Base-by-base conservation (phyloP, 2,888 invertebrate genomes). In the Mimumesa dahlbomi region DNA sequence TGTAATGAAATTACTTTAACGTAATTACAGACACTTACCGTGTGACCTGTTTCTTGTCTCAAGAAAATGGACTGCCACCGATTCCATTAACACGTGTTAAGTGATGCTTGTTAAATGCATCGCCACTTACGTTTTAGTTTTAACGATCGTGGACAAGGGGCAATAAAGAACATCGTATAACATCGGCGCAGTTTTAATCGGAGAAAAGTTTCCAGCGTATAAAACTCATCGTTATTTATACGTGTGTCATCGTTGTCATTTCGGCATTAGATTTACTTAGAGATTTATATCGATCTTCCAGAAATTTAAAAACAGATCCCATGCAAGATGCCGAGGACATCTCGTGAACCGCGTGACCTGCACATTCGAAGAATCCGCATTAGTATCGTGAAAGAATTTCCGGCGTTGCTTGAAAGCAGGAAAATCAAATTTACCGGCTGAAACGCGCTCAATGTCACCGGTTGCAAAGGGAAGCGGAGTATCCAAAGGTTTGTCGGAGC, bases 251-350 rank as follows among this genome's bases (percentile, higher is more conserved):
- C n/a, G n/a, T n/a, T n/a, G n/a, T n/a, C n/a, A n/a, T n/a, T n/a
- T n/a, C n/a, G n/a, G n/a, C n/a, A n/a, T n/a, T n/a, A n/a, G n/a
- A n/a, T n/a, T n/a, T n/a, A n/a, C n/a, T n/a, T n/a, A n/a, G n/a
- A 38, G 59, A 63, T 16, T 66, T 79, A 71, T 81, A 83, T 46
- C 73, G 82, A 18, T 81, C 71, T 38, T 92, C 92, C 54, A 94
- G 89, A 81, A 91, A 94, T 77, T 91, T 91, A 82, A 94, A 94
- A 18, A 94, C 92, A 0, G 94, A 94, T 16, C 92, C 90, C 75
- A 93, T 93, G 75, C 93, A 92, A 25, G 92, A 88, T 84, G 91
- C 92, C 2, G 94, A 94, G 13, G 94, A 94, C 93, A 93, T 93
- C 84, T 94, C 94, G 87, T 94, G 94, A 83, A 92, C 92, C 25